phyloP scores from a whole-genome alignment of 2,797 vertebrate species.

The Nannoperca australis region DNA sequence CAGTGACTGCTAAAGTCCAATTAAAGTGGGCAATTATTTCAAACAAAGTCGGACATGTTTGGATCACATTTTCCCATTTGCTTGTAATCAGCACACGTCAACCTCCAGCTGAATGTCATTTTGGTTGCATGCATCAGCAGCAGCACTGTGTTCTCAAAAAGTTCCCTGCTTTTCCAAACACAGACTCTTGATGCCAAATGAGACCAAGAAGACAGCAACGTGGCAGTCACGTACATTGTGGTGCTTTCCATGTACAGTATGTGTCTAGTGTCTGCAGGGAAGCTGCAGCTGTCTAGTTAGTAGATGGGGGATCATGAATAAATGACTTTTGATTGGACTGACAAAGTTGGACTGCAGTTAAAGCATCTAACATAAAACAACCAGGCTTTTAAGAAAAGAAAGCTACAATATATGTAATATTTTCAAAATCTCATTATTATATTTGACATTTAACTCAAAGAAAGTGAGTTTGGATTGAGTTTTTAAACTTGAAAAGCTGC shows the following conservation, averaged over 20 bases:
- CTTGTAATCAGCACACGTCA: neutral
- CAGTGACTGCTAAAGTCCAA: neutral
- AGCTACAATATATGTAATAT: no score
- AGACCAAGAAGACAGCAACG: neutral
- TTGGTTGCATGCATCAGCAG: neutral
- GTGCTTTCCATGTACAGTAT: neutral
- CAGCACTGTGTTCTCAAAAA: neutral
- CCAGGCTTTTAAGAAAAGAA: no score
- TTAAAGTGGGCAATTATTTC: neutral
- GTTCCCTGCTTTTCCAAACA: neutral
- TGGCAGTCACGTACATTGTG: neutral
- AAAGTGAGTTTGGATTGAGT: neutral
- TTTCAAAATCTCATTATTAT: no score
- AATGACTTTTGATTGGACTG: neutral
- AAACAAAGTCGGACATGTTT: neutral
- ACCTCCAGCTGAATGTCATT: neutral
- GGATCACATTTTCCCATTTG: neutral
- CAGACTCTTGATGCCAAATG: neutral
- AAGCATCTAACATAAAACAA: neutral
- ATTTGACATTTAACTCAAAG: no score
- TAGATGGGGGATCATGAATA: neutral
- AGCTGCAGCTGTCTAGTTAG: neutral
- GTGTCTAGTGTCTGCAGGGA: neutral
- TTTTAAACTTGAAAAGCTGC: no score
- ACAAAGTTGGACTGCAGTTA: neutral